Conservation (phyloP, 2,113 vertebrate species). For the Noctilio leporinus region DNA sequence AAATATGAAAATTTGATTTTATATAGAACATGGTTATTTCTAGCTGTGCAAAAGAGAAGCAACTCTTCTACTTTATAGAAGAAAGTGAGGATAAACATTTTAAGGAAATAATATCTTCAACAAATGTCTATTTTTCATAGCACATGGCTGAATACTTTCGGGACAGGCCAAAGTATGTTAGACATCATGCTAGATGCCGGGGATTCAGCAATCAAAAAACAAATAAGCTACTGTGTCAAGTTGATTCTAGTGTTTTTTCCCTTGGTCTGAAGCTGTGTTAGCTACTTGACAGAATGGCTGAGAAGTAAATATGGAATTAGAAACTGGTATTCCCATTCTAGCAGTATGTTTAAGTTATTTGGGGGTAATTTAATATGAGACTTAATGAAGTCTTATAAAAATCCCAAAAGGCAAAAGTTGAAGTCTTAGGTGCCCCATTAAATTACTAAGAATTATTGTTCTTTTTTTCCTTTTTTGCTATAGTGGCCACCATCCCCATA, state of each 20-base stretch:
- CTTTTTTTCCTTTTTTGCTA: too few species aligned
- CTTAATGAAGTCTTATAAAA: slow-evolving; percentile 16
- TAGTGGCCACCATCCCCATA: not conserved
- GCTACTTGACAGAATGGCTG: not conserved
- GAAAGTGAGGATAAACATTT: not conserved
- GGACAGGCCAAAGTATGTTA: too few species aligned
- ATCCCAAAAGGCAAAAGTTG: not conserved
- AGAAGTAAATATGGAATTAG: not conserved
- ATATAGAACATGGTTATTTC: not conserved
- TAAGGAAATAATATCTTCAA: not conserved
- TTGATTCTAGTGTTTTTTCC: not conserved
- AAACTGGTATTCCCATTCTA: not conserved
- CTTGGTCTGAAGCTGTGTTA: not conserved
- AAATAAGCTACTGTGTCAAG: not conserved
- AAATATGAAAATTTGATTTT: not conserved
- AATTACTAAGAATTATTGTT: not conserved
- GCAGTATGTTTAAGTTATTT: not conserved
- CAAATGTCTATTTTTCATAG: too few species aligned
- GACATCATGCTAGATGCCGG: not conserved
- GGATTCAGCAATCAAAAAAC: not conserved
- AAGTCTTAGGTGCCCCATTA: not conserved
- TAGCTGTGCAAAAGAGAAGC: not conserved
- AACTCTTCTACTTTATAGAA: not conserved
- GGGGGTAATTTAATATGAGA: not conserved
- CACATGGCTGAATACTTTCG: too few species aligned